Percentiles rank a stretch among this genome's conserved stretches.
Conservation (phyloP, 2,888 invertebrate genomes). For the Muschampia plurimacula region DNA sequence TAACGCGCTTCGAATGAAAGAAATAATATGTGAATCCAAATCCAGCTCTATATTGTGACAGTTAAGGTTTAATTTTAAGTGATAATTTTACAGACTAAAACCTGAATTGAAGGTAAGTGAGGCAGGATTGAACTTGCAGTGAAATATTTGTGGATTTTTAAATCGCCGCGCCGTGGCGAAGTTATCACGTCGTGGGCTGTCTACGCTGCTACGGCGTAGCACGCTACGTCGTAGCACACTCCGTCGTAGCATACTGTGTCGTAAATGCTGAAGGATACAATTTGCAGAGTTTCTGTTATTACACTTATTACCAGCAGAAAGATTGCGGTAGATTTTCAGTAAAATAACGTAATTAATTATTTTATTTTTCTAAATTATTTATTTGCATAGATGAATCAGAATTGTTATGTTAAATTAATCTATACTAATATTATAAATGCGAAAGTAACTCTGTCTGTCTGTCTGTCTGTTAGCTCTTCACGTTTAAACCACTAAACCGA, state of each 20-base stretch:
- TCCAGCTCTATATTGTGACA: constrained; percentile 47
- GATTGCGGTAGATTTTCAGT: too few species aligned
- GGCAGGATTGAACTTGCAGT: constrained; percentile 65
- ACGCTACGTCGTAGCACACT: constrained; percentile 41
- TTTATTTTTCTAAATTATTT: too few species aligned
- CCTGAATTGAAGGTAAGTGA: constrained; percentile 74
- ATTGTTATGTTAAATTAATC: too few species aligned
- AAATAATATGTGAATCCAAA: constrained; percentile 47
- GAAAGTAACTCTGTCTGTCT: too few species aligned
- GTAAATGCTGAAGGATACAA: too few species aligned
- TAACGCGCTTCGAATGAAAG: constrained; percentile 55
- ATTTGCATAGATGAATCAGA: too few species aligned
- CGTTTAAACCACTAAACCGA: too few species aligned
- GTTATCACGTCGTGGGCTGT: constrained; percentile 44
- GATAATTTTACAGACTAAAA: constrained; percentile 44
- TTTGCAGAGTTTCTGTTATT: too few species aligned
- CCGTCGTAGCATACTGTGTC: neutral
- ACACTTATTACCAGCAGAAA: too few species aligned
- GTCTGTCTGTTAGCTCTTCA: too few species aligned
- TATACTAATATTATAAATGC: too few species aligned
- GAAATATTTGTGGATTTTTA: constrained; percentile 77
- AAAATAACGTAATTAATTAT: too few species aligned
- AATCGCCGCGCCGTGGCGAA: constrained; percentile 58
- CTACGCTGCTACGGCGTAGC: constrained; percentile 38
- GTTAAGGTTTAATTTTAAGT: constrained; percentile 49